Conservation (phyloP, 2,888 invertebrate species). For the Drosophila yooni region DNA sequence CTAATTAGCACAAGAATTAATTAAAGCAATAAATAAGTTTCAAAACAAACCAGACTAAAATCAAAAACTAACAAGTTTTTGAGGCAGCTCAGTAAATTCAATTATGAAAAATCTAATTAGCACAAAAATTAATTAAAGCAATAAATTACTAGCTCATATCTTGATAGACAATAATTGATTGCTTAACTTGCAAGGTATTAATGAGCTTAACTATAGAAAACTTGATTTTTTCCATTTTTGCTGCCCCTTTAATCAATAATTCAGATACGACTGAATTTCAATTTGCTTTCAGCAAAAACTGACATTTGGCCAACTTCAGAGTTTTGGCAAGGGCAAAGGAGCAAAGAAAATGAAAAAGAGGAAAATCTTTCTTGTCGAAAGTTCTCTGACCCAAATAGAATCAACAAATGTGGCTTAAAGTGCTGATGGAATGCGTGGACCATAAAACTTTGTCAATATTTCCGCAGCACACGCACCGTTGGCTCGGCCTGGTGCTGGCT, state of each 20-base stretch:
- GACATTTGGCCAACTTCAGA: constrained; percentile 4
- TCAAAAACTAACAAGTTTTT: neutral
- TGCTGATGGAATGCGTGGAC: constrained; percentile 61
- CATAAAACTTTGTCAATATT: constrained; percentile 70
- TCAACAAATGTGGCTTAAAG: constrained; percentile 60
- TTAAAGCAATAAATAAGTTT: too few species aligned
- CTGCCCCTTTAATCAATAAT: constrained; percentile 70
- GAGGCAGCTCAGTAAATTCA: neutral
- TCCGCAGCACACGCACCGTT: constrained; percentile 48
- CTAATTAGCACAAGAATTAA: too few species aligned
- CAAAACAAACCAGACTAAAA: neutral
- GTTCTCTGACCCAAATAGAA: constrained; percentile 64
- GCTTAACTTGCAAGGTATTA: constrained; percentile 1
- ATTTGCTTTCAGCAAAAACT: constrained; percentile 30
- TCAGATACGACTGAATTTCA: constrained; percentile 55
- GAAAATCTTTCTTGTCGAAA: constrained; percentile 14
- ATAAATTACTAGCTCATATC: neutral
- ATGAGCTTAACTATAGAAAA: neutral
- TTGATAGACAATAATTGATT: neutral
- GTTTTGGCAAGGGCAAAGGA: neutral
- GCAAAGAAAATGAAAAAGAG: neutral
- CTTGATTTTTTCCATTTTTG: neutral
- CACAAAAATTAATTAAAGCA: neutral
- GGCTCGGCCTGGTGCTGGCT: constrained; percentile 2
- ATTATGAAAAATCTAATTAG: neutral